phyloP scores from a whole-genome alignment of 2,888 invertebrate species.

The Theretra japonica region DNA sequence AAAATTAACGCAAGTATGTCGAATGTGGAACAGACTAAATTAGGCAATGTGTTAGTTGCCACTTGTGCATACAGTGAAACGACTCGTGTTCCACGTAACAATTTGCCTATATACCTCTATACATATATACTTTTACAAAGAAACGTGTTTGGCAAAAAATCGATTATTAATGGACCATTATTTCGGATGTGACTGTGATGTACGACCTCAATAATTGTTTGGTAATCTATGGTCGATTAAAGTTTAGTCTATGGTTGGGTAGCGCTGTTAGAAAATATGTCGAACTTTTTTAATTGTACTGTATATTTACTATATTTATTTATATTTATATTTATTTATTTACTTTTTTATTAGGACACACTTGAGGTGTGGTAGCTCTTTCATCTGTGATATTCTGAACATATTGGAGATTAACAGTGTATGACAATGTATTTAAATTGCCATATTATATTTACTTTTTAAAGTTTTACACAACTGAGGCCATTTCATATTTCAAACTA shows the following conservation, averaged over 20 bases:
- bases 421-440: too few relatives aligned
- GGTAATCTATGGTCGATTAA: slow-evolving; percentile 20
- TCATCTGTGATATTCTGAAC: too few relatives aligned
- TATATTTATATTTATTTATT: too few relatives aligned
- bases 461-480: too few relatives aligned
- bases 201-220: slow-evolving; percentile 7
- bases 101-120: background rate
- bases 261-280: background rate
- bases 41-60: slow-evolving; percentile 26
- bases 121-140: background rate
- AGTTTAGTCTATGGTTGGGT: slow-evolving; percentile 21
- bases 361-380: too few relatives aligned
- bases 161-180: slow-evolving; percentile 18
- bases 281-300: background rate
- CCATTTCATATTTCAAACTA: too few relatives aligned
- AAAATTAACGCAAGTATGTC: slow-evolving; percentile 10
- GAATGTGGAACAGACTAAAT: slow-evolving; percentile 27
- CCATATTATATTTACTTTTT: too few relatives aligned
- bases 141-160: slow-evolving; percentile 18
- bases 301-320: background rate
- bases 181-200: slow-evolving; percentile 9
- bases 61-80: slow-evolving; percentile 29
- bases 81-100: slow-evolving; percentile 10
- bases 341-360: too few relatives aligned
- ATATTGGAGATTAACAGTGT: too few relatives aligned